Evolutionary conservation across 2,888 invertebrate genomes (phyloP).

Genomic region (Atherix ibis): DNA sequence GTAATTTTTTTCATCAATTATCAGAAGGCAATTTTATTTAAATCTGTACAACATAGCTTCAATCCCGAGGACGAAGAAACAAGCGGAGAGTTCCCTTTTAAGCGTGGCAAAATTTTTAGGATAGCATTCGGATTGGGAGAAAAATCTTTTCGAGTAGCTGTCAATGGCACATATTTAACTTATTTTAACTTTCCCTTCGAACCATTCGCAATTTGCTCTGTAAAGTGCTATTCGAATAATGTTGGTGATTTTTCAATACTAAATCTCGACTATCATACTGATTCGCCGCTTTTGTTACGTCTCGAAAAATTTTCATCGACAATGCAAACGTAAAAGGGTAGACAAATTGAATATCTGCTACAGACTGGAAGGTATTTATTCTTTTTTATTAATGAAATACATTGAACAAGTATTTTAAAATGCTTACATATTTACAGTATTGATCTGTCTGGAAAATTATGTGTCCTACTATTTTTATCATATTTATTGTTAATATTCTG

Average conservation of each 20-base stretch:
- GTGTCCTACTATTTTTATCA: too few species aligned
- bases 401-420: too few species aligned
- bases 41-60: constrained; percentile 23
- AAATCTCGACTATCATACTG: constrained; percentile 28
- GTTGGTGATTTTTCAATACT: constrained; percentile 25
- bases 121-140: constrained; percentile 30
- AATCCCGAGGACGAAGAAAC: constrained; percentile 27
- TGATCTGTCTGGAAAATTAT: too few species aligned
- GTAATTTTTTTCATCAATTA: too few species aligned
- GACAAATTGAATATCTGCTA: too few species aligned
- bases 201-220: constrained; percentile 26
- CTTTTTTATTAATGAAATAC: too few species aligned
- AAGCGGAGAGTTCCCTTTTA: constrained; percentile 30
- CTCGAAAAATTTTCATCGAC: constrained; percentile 25
- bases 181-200: constrained; percentile 29
- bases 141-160: constrained; percentile 27
- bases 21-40: too few species aligned
- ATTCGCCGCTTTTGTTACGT: constrained; percentile 24
- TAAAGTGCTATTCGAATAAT: constrained; percentile 27
- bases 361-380: too few species aligned
- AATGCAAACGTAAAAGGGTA: too few species aligned
- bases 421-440: too few species aligned
- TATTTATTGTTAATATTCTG: too few species aligned
- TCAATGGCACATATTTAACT: constrained; percentile 30
- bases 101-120: constrained; percentile 28